Evolutionary conservation across 2,113 vertebrate genomes (phyloP), one percentile per base, ranked within the genome.

Genomic region (Nycticorax nycticorax): DNA sequence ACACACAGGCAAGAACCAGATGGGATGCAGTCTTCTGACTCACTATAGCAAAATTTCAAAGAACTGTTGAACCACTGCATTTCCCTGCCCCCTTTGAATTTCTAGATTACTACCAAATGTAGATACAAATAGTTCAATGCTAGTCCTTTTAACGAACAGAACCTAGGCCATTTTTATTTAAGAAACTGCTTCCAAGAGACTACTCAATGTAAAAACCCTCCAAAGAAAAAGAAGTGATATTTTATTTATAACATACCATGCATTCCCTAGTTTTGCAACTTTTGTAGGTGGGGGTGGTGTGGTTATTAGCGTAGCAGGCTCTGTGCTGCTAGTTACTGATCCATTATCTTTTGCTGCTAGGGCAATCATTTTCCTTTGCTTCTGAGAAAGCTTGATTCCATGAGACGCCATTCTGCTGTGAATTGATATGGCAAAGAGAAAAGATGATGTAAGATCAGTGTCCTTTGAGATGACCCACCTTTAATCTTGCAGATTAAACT

Each of bases 361-460:
- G 68, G 99, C 98, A 94, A 99, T 98, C 98, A 99, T 98, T 97
- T 99, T 99, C 96, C 99, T 99, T 97, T 99, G 99, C 97, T 99
- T 99, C 98, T 99, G 99, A 96, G 99, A 99, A 95, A 99, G 98
- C 89, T 99, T 99, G 86, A 97, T 96, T 77, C 98, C 98, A 98
- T 98, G 96, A 85, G 97, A 96, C 68, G 92, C 92, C 59, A 98
- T 94, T 97, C 98, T 99, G 92, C 98, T 98, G 96, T 92, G 95
- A 97, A 96, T 78, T 47, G 92, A 97, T 45, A 96, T 84, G 41
- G 26, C 68, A 97, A 59, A 93, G 10, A 91, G 14, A 93, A 32
- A 73, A 92, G n/a, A 73, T 74, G 8, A 67, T 30, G 6, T 75
- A 89, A 95, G n/a, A 79, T 24, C 28, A 57, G 13, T 6, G 26